Evolutionary conservation across 1,140 invertebrate genomes (phyloP).

Genomic region (Camponotus pennsylvanicus): DNA sequence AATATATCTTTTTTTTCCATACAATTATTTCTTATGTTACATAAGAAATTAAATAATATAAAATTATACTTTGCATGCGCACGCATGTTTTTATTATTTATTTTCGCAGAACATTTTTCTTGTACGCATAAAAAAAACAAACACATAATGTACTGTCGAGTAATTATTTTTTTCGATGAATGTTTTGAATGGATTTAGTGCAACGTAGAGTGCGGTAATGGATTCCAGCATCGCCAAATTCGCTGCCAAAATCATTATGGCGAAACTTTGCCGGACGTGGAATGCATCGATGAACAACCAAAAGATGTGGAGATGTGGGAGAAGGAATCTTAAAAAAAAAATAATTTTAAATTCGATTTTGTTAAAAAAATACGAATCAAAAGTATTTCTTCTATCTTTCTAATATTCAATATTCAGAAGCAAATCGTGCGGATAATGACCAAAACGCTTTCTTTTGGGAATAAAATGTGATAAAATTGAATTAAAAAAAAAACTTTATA

Average conservation of each 20-base stretch:
- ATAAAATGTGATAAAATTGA: neutral
- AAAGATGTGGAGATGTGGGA: conserved; percentile 77
- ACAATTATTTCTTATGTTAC: neutral
- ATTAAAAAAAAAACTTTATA: neutral
- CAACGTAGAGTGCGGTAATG: conserved; percentile 88
- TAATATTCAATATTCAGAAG: neutral
- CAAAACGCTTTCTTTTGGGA: neutral
- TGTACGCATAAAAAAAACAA: neutral
- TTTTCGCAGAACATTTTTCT: neutral
- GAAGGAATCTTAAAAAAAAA: too few relatives aligned
- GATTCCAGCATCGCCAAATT: conserved; percentile 87
- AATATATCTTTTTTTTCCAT: neutral
- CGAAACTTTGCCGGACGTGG: conserved; percentile 80
- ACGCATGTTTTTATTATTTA: too few relatives aligned
- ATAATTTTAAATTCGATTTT: too few relatives aligned
- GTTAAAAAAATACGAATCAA: too few relatives aligned
- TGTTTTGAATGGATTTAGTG: conserved; percentile 55
- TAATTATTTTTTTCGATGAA: conserved; percentile 9
- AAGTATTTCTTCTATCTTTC: neutral
- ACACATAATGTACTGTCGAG: neutral
- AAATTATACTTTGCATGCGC: neutral
- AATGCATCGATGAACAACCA: conserved; percentile 84
- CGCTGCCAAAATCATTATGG: conserved; percentile 87
- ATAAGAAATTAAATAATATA: conserved; percentile 24
- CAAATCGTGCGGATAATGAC: neutral